These are phyloP conservation scores for Drosophila siamana DNA, from an alignment of 2,888 invertebrate genomes.

Conservation along the genomic window DNA sequence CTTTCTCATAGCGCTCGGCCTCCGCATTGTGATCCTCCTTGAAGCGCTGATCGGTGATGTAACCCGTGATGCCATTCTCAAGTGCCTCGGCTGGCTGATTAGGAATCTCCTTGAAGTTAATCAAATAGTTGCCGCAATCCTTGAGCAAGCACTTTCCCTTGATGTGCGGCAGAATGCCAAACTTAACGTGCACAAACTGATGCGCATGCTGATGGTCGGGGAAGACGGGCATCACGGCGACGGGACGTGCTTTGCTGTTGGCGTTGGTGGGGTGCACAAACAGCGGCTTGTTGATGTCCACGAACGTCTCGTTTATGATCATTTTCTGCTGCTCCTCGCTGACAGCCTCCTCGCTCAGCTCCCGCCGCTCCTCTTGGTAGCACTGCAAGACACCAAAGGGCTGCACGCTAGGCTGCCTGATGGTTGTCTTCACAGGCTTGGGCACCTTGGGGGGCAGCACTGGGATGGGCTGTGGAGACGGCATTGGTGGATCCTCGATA, in stretches of 20 bases:
- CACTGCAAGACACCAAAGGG: slow-evolving; percentile 10
- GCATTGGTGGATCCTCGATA: slow-evolving; percentile 28
- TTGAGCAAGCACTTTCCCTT: slow-evolving; percentile 31
- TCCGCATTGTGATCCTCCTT: slow-evolving; percentile 44
- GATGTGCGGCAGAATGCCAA: slow-evolving; percentile 29
- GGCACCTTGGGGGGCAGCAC: slow-evolving; percentile 5
- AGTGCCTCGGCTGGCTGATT: neutral
- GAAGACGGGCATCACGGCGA: slow-evolving; percentile 37
- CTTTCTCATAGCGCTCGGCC: slow-evolving; percentile 23
- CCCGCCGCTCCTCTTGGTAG: neutral
- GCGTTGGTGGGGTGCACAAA: slow-evolving; percentile 43
- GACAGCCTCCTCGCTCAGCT: slow-evolving; percentile 1
- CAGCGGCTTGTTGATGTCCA: slow-evolving; percentile 25
- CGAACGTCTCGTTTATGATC: slow-evolving; percentile 41
- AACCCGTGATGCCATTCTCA: neutral
- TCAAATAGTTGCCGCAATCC: slow-evolving; percentile 41
- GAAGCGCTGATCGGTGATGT: slow-evolving; percentile 50
- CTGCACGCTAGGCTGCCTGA: slow-evolving; percentile 17
- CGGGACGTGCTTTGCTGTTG: slow-evolving; percentile 28
- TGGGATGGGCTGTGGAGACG: neutral
- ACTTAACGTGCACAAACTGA: slow-evolving; percentile 36
- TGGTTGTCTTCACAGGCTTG: slow-evolving; percentile 15
- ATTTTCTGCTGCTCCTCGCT: slow-evolving; percentile 30
- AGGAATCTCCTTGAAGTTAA: slow-evolving; percentile 38
- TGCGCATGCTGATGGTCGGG: slow-evolving; percentile 17